These are phyloP conservation scores for Colinus virginianus DNA, from an alignment of 2,113 vertebrate species.

Conservation along the genomic window DNA sequence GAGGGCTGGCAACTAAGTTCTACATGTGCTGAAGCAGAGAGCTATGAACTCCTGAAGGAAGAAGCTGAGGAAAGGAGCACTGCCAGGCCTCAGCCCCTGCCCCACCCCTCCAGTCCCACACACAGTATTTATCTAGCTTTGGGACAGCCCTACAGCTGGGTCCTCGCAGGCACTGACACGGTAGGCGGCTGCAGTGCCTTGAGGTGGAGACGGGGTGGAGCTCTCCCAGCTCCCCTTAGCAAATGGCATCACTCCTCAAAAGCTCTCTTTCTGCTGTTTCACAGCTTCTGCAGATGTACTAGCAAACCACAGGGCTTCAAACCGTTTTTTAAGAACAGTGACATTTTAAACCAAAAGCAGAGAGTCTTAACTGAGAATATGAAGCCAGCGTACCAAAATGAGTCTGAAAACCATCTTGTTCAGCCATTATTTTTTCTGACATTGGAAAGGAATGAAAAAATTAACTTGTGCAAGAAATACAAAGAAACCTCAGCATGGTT, in stretches of 20 bases:
- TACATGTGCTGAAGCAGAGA: not conserved
- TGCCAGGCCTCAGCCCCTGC: not conserved
- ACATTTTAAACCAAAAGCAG: not conserved
- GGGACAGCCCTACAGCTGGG: rapidly evolving
- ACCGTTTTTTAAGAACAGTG: not conserved
- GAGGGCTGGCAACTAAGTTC: not conserved
- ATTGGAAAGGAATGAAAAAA: not conserved
- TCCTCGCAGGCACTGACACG: not conserved
- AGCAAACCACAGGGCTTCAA: not conserved
- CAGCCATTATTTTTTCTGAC: too few relatives aligned
- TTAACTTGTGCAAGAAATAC: not conserved
- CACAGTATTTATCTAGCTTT: not conserved
- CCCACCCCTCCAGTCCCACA: not conserved
- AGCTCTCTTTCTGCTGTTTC: not conserved
- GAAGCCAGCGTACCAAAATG: not conserved
- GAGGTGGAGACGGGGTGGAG: not conserved
- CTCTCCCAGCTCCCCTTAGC: not conserved
- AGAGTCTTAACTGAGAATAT: not conserved
- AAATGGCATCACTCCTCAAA: not conserved
- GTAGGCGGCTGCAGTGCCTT: not conserved
- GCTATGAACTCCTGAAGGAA: not conserved
- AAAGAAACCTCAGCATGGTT: not conserved
- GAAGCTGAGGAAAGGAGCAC: not conserved
- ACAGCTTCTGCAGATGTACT: rapidly evolving
- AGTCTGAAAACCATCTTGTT: not conserved